A percentile compares a stretch with the other conserved stretches of the same genome.
These are phyloP conservation scores for Tenthredo amoena DNA, from an alignment of 2,888 invertebrate genomes.

Conservation along the genomic window DNA sequence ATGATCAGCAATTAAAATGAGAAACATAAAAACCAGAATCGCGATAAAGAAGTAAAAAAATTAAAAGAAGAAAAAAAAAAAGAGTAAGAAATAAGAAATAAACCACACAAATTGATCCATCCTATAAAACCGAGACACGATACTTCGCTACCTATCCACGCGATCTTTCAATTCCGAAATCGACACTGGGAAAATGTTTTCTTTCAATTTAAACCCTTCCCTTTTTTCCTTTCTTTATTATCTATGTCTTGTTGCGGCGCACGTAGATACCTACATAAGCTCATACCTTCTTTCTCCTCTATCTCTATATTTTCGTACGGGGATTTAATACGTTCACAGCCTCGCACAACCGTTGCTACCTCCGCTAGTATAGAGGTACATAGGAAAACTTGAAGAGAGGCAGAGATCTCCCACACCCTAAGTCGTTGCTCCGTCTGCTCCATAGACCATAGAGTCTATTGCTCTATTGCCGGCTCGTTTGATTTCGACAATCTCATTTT, in stretches of 20 bases:
- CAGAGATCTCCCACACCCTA: not conserved
- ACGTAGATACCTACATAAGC: not conserved
- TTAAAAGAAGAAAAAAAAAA: not conserved
- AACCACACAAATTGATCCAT: slow-evolving; percentile 1
- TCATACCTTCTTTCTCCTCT: not conserved
- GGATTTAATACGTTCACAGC: not conserved
- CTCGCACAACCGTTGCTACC: not conserved
- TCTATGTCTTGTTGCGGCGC: not conserved
- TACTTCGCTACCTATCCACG: not conserved
- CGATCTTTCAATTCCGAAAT: slow-evolving; percentile 7
- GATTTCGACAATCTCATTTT: not conserved
- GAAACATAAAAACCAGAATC: not conserved
- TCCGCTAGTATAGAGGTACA: not conserved
- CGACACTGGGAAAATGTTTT: slow-evolving; percentile 41
- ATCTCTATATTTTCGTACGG: not conserved
- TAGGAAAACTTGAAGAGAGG: not conserved
- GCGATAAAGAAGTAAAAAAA: not conserved
- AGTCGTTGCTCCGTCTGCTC: not conserved
- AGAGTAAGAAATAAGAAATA: not conserved
- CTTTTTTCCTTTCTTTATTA: not conserved
- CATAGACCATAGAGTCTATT: not conserved
- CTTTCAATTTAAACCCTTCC: slow-evolving; percentile 10
- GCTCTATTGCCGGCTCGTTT: not conserved
- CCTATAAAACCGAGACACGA: not conserved
- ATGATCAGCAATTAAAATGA: no score